Base-by-base conservation (phyloP, 2,888 invertebrate species). In the Polydesmus complanatus region DNA sequence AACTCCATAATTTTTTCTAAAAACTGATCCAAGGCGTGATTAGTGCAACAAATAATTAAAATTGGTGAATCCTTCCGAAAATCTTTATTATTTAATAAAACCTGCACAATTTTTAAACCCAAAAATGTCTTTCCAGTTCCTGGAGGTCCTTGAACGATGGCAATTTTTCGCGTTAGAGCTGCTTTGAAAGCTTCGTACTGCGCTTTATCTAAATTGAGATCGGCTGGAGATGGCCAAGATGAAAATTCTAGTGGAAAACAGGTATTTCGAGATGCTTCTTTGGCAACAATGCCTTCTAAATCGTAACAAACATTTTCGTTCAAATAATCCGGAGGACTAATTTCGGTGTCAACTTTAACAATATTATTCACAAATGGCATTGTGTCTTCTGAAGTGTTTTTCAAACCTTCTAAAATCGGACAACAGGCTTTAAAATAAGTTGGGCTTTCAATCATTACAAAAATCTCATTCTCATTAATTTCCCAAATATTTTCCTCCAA, bases 21-120 rank as follows among this genome's bases (percentile, higher is more conserved):
- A 71, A 91, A 90, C 70, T 90, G 88, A 75, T 91, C 91, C 52
- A 92, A 74, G 3, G 90, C 89, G 71, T 89, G 88, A 75, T 92
- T 91, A 5, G 89, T 90, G 71, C 83, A 88, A 68, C 88, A 87
- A 22, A 91, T 82, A 0, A 91, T 77, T 11, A 90, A 74, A 71
- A 90, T 84, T 1, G 86, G 85, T 1, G 62, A 61, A 0, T 65
- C 62, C 27, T 70, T 70, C 78, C 78, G 78, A 1, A 64, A 27
- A 0, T 65, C 27, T 18, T 66, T 65, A 70, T 86, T 88, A 62
- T 78, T 73, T 1, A 89, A 71, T 25, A 91, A 69, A 0, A 81
- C 79, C 60, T 82, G 76, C 0, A 85, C 82, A 22, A 92, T 81
- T 78, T 85, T 83, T 27, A 87, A 74, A 0, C 89, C 89, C 63